Evolutionary conservation across 1,140 invertebrate species (phyloP).

Genomic region (Eriosoma lanigerum): DNA sequence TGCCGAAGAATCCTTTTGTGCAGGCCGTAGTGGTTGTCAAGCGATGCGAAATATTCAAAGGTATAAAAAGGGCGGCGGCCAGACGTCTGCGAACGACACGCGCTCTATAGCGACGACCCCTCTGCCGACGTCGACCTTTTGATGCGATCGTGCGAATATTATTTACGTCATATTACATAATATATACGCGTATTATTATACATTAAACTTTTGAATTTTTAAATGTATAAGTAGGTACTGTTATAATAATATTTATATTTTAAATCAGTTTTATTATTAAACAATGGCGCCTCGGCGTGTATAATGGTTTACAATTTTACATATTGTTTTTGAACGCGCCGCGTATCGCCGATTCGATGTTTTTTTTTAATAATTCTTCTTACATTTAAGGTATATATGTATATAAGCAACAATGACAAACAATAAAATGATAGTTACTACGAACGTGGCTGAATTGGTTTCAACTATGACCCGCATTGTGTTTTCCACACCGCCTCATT

Average conservation of each 20-base stretch:
- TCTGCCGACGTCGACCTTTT: neutral
- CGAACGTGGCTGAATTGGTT: conserved; percentile 38
- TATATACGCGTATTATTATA: too few relatives aligned
- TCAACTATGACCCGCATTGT: conserved; percentile 51
- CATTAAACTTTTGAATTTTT: too few relatives aligned
- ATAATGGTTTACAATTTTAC: conserved; percentile 20
- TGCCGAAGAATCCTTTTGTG: conserved; percentile 43
- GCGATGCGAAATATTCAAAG: conserved; percentile 48
- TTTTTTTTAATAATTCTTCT: conserved; percentile 4
- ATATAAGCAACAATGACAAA: conserved; percentile 40
- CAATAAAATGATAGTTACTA: conserved; percentile 40
- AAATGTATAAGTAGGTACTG: neutral
- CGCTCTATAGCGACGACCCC: neutral
- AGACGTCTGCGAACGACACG: conserved; percentile 32
- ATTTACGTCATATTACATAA: too few relatives aligned
- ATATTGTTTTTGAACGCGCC: conserved; percentile 23
- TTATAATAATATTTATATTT: conserved; percentile 19
- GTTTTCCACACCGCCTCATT: neutral
- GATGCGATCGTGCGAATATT: neutral
- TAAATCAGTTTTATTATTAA: conserved; percentile 7
- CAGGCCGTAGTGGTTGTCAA: conserved; percentile 3
- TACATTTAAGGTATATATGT: neutral
- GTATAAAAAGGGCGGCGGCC: conserved; percentile 29
- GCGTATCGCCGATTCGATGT: conserved; percentile 20
- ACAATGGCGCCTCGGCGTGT: conserved; percentile 34